A percentile compares a stretch with the other conserved stretches of the same genome.
These are phyloP conservation scores for Pseudopodoces humilis DNA, from an alignment of 2,113 vertebrate genomes.

Conservation along the genomic window DNA sequence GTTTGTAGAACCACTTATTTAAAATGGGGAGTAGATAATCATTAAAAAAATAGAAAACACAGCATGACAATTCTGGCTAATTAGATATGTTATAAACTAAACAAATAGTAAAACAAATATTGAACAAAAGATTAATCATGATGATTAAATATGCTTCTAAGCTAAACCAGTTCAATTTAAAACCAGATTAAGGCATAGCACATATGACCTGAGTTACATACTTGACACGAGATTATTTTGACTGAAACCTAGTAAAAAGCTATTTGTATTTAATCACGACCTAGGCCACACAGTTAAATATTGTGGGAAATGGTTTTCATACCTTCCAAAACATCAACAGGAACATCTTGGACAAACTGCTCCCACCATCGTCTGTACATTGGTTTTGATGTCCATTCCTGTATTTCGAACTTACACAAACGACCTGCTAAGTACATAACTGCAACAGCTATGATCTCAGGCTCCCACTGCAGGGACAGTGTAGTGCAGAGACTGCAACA, in stretches of 20 bases:
- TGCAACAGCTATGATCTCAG: slow-evolving; percentile 97
- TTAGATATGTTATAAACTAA: background rate
- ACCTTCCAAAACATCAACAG: slow-evolving; percentile 97
- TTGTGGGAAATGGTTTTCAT: background rate
- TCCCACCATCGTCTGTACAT: slow-evolving; percentile 98
- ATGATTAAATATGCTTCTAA: background rate
- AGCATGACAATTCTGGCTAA: background rate
- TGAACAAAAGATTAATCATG: background rate
- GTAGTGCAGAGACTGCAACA: slow-evolving; percentile 91
- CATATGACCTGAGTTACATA: rapidly evolving
- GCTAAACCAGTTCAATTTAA: background rate
- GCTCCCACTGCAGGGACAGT: slow-evolving; percentile 96
- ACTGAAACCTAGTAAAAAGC: background rate
- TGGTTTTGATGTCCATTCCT: slow-evolving; percentile 97
- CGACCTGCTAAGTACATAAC: slow-evolving; percentile 98
- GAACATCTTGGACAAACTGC: slow-evolving; percentile 98
- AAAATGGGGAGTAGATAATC: background rate
- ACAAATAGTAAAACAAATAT: background rate
- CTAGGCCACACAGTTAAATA: background rate
- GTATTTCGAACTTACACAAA: slow-evolving; percentile 97
- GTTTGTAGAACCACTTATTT: background rate
- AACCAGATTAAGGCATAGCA: background rate
- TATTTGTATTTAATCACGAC: background rate
- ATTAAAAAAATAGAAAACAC: background rate
- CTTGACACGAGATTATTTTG: background rate